Evolutionary conservation across 64 coral and sea anemone genomes (phyloP), one percentile per base, ranked within the genome.

Genomic region (Cladopsammia gracilis): DNA sequence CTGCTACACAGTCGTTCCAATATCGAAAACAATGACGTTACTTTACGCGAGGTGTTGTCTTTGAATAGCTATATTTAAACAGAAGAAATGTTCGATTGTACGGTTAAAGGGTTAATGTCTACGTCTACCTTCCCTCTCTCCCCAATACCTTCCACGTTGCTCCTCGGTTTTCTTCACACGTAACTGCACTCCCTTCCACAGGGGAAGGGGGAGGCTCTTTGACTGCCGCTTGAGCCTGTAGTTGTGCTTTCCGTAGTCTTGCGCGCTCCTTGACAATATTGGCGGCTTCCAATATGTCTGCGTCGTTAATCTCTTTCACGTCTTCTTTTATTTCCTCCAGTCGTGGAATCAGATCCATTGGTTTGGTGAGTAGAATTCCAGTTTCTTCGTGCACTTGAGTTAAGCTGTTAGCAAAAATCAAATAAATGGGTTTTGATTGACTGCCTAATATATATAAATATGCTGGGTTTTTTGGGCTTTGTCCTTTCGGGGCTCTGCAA

Each of bases 361-460:
- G 96, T 54, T 86, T 89, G 4, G 88, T 87, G 5, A 98, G 82
- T 6, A 98, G 59, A 25, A 98, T 70, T 0, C 91, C 96, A 1
- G 92, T 79, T 48, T 98, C 96, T 82, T 98, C 88, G 58, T 90
- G 86, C 1, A 94, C 82, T 78, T 89, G 82, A 68, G 96, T 98
- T 49, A 98, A 70, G 76, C 96, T 98, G 71, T 7, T 72, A 72
- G 18, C 22, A 72, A 72, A 72, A 72, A 19, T 10, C 10, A 44
- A 25, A 44, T 9, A 72, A 72, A 72, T 25, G 7, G 69, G 7
- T 44, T 25, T 9, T 25, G 69, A 44, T 72, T 72, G 43, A 25
- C 5, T 72, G 18, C 69, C 22, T 25, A 13, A 10, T 23, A 44
- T 49, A 76, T 76, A 47, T 47, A 7, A 49, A 5, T 18, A 12